Base-by-base conservation (phyloP, 1,140 invertebrate species). In the Tetramorium parvispinum region DNA sequence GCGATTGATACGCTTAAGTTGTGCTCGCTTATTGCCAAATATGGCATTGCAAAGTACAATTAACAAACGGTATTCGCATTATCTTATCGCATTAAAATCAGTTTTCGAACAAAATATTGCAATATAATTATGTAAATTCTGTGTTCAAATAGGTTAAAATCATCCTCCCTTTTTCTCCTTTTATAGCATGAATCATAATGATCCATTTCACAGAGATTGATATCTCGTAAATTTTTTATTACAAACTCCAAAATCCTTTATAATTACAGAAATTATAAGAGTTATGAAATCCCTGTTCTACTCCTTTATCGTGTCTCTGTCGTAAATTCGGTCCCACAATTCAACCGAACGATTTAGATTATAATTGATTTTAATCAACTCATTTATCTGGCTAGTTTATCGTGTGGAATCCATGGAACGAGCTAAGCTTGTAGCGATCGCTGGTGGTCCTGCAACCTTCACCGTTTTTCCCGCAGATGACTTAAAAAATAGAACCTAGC, bases 331-430 rank as follows among this genome's bases (percentile, higher is more conserved):
- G 2, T 51, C 40, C 21, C 37, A 24, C 24, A 79, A 32, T 40
- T 16, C 7, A 3, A 59, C 76, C 0, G 6, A 59, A 85, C 0
- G 27, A 65, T 65, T 78, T 32, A 21, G 10, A 63, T 61, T 59
- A 83, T n/a, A 46, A n/a, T 46, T 68, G 57, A 85, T 85, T 81
- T 91, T 93, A 94, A 93, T 91, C 66, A 85, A 82, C 88, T 63
- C 90, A 90, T 93, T 93, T 94, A 63, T 93, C 86, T 92, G 89
- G 88, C 55, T 79, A 95, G 94, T 95, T 87, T 93, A 91, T 93
- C 94, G 94, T 93, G 90, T 94, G 92, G 93, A 92, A 93, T 91
- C 92, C 91, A 92, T 91, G 91, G 91, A 88, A 93, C 94, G 93
- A 85, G 92, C 92, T 91, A 94, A 94, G 89, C 87, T 85, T 89